Evolutionary conservation across 1,140 invertebrate species (phyloP), one percentile per base, ranked within the genome.

Genomic region (Lepidurus packardi): DNA sequence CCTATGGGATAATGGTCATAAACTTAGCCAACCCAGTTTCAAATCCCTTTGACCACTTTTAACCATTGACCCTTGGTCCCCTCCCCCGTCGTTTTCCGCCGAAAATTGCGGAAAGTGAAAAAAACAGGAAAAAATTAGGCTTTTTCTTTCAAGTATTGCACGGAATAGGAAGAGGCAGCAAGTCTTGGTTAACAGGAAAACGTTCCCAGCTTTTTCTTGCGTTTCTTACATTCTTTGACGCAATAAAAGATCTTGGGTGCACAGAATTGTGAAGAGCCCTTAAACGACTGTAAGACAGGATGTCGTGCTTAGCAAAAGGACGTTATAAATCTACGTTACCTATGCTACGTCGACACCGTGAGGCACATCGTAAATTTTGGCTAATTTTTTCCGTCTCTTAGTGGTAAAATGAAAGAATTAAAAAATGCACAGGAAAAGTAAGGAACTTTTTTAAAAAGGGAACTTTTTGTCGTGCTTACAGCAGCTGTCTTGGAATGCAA

Each of bases 251-350:
- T 47, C 10, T 47, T 47, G 45, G 53, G 53, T 65, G 8, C 9
- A 65, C 16, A 16, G 53, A 65, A 13, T 65, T 65, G 53, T 65
- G 53, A 65, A 65, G 21, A 9, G 21, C 53, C 53, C 16, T 65
- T 9, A 65, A 65, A 65, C 53, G 53, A 65, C n/a, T 65, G 16
- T 13, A 65, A 65, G 53, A 21, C 53, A 65, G 53, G 53, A 65
- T 65, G 53, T 65, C 53, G 53, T 65, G 53, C 53, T 65, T 65
- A 13, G 13, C 16, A 16, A 11, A 65, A 65, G 53, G 53, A 65
- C 53, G 53, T 65, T 65, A 65, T 65, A 65, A 65, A 65, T 65
- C 53, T 65, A 9, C 13, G 53, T 65, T 65, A 65, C 53, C 53
- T 65, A 65, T 11, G 53, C 13, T 65, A 21, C 53, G 8, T 65